Evolutionary conservation across 1,140 invertebrate species (phyloP), one percentile per base, ranked within the genome.

Genomic region (Harpegnathos saltator): DNA sequence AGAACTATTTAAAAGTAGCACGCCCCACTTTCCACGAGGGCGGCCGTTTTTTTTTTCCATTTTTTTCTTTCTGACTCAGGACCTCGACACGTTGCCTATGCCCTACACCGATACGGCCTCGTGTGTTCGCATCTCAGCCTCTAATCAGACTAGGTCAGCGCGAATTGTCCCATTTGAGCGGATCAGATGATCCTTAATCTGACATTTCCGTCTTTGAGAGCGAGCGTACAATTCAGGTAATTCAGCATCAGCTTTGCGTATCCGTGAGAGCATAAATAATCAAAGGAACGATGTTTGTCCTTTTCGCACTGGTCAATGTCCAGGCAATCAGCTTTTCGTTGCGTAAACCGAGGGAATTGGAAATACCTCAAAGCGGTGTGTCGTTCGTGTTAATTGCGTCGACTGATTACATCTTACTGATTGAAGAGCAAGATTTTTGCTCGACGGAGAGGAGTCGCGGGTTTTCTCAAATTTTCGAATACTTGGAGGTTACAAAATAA

Each of bases 1-100:
- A 50, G 62, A 75, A 86, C 84, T 90, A 91, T 91, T 91, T 90
- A 87, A 88, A 90, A 84, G 81, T 89, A 77, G 86, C 52, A 69
- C 69, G 65, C 50, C 61, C 77, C 71, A 68, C 77, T 84, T 85
- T 74, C 44, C 68, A 59, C 72, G 24, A 82, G 58, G 52, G 66
- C 58, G 56, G 56, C 15, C 29, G 17, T 54, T 66, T 88, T 68
- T 88, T 68, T 61, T 50, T 62, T 73, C 48, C 44, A 38, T 15
- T 68, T 62, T 59, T 65, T n/a, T 58, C 69, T 19, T 56, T 74
- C 33, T 62, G 33, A 29, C 19, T 38, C 38, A 69, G 54, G 33
- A 83, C 26, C 63, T 82, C 54, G 52, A 81, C 69, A 62, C 24
- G 11, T 44, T 59, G 15, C 17, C 2, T 56, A 61, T 29, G 12